Evolutionary conservation across 2,797 vertebrate species (phyloP).

Genomic region (Menidia menidia): DNA sequence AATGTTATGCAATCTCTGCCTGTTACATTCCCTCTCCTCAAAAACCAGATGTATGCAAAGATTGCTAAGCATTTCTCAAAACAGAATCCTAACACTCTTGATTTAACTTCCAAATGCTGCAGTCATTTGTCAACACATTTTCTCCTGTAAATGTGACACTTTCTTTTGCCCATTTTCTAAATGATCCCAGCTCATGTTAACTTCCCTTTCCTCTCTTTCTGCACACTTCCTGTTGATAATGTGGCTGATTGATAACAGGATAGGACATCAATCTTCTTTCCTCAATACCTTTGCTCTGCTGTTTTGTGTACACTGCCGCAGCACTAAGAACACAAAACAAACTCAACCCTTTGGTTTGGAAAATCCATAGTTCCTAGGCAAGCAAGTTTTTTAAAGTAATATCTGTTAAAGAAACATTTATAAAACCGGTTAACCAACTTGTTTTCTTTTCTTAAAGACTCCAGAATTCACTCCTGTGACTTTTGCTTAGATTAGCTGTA

Average conservation of each 20-base stretch:
- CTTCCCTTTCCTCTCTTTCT: conserved; percentile 9
- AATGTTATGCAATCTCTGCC: conserved; percentile 54
- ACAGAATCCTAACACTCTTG: conserved; percentile 36
- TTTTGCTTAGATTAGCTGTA: conserved; percentile 54
- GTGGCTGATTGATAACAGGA: conserved; percentile 54
- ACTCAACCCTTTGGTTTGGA: conserved; percentile 62
- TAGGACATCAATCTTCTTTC: conserved; percentile 45
- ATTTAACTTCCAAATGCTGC: conserved; percentile 21
- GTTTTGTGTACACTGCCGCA: conserved; percentile 67
- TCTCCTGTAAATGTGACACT: conserved; percentile 17
- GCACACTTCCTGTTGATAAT: not conserved
- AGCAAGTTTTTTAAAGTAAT: conserved; percentile 79
- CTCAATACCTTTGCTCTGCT: conserved; percentile 31
- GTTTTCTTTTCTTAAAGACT: conserved; percentile 77
- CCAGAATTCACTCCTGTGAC: conserved; percentile 80
- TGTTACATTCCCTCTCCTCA: conserved; percentile 40
- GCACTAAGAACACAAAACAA: conserved; percentile 74
- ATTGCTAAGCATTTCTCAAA: conserved; percentile 47
- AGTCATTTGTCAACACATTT: conserved; percentile 53
- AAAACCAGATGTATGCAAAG: conserved; percentile 63
- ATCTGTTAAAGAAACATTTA: conserved; percentile 27
- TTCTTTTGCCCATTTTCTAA: conserved; percentile 27
- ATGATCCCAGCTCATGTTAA: conserved; percentile 16
- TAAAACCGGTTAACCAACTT: conserved; percentile 72
- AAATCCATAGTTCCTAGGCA: conserved; percentile 75